phyloP scores from a whole-genome alignment of 2,797 vertebrate genomes.

The Pempheris klunzingeri region DNA sequence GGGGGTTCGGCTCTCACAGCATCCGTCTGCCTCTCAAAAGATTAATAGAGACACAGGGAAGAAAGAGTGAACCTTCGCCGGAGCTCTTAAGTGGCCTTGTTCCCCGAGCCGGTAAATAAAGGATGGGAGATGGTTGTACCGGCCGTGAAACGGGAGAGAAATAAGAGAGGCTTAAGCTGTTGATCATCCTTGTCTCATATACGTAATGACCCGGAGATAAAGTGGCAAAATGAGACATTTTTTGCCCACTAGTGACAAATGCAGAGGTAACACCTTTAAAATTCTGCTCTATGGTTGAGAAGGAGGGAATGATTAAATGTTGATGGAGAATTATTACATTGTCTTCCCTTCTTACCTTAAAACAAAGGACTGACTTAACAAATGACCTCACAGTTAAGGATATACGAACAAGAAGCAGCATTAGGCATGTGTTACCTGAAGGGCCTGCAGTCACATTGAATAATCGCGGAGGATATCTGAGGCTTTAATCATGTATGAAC shows the following conservation, averaged over 20 bases:
- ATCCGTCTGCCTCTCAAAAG: slow-evolving; percentile 73
- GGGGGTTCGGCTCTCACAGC: slow-evolving; percentile 56
- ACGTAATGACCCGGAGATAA: slow-evolving; percentile 90
- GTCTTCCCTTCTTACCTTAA: slow-evolving; percentile 63
- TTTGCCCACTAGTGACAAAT: slow-evolving; percentile 84
- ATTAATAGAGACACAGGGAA: slow-evolving; percentile 78
- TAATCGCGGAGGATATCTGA: slow-evolving; percentile 54
- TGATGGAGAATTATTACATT: slow-evolving; percentile 85
- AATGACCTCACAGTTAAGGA: slow-evolving; percentile 55
- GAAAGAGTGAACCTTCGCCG: slow-evolving; percentile 68
- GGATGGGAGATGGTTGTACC: slow-evolving; percentile 79
- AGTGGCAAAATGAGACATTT: slow-evolving; percentile 85
- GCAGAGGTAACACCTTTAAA: slow-evolving; percentile 83
- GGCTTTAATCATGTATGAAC: slow-evolving; percentile 71
- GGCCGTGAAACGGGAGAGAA: slow-evolving; percentile 76
- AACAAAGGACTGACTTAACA: slow-evolving; percentile 53
- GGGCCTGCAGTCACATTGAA: slow-evolving; percentile 59
- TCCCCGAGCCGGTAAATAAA: slow-evolving; percentile 75
- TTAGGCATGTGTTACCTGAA: slow-evolving; percentile 48
- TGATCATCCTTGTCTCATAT: slow-evolving; percentile 83
- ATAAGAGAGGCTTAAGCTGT: slow-evolving; percentile 81
- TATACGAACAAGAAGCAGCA: slow-evolving; percentile 27
- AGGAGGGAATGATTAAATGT: slow-evolving; percentile 88
- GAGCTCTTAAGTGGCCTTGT: slow-evolving; percentile 80
- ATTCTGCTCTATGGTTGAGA: slow-evolving; percentile 83